Evolutionary conservation across 2,797 vertebrate species (phyloP).

Genomic region (Pangasius djambal): DNA sequence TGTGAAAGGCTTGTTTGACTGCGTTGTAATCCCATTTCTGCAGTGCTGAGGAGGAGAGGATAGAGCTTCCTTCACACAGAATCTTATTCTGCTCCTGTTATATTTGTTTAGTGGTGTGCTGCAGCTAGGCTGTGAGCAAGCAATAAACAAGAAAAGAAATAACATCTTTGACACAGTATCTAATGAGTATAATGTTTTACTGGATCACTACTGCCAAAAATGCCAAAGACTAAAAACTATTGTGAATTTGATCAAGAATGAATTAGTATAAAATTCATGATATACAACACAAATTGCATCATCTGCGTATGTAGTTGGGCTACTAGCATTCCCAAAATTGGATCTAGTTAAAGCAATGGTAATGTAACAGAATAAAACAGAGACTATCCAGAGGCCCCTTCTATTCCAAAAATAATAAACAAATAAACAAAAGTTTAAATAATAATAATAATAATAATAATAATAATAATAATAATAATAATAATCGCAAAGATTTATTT

Average conservation of each 20-base stretch:
- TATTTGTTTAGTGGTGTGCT: conserved; percentile 41
- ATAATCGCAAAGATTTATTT: not conserved
- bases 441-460: not conserved
- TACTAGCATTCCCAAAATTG: not conserved
- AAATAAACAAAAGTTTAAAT: not conserved
- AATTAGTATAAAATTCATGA: not conserved
- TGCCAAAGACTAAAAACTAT: not conserved
- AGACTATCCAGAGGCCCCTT: not conserved
- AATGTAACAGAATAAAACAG: not conserved
- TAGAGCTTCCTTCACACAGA: conserved; percentile 38
- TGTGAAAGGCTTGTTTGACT: conserved; percentile 53
- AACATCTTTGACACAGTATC: not conserved
- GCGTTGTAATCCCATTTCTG: conserved; percentile 58
- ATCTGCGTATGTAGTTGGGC: not conserved
- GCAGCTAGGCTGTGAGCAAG: conserved; percentile 19
- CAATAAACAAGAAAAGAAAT: conserved; percentile 20
- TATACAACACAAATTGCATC: not conserved
- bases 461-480: not conserved
- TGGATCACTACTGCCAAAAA: not conserved
- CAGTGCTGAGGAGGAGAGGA: conserved; percentile 53
- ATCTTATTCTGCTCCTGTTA: conserved; percentile 36
- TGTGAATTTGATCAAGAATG: not conserved
- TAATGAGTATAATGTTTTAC: conserved; percentile 17
- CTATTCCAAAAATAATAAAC: not conserved
- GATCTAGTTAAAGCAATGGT: not conserved